These are phyloP conservation scores for Cyanoderma ruficeps DNA, from an alignment of 2,113 vertebrate genomes.

Conservation along the genomic window DNA sequence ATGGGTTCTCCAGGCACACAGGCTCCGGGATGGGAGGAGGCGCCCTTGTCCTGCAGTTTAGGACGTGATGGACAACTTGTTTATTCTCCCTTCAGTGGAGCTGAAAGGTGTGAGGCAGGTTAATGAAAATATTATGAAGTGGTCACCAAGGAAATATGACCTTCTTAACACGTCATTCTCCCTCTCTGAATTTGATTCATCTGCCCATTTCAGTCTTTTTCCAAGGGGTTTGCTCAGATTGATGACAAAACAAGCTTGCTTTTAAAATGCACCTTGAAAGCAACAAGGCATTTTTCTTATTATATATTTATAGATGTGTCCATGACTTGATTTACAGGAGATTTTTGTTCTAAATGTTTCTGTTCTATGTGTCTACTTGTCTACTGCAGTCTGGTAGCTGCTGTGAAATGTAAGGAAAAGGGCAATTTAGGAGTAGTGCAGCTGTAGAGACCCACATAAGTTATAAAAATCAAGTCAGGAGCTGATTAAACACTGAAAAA, in stretches of 20 bases:
- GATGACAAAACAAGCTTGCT: neutral
- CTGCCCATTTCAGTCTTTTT: neutral
- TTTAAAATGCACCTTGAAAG: neutral
- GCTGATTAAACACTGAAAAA: neutral
- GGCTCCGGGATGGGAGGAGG: neutral
- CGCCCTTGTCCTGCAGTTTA: neutral
- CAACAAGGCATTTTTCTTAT: neutral
- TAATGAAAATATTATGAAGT: neutral
- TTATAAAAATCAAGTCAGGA: neutral
- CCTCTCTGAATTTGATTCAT: neutral
- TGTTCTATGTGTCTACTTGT: neutral
- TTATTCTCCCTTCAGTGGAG: neutral
- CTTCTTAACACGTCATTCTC: neutral
- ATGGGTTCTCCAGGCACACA: rapidly evolving
- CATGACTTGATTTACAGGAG: neutral
- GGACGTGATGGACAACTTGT: neutral
- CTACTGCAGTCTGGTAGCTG: neutral
- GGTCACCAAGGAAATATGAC: neutral
- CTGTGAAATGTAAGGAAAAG: neutral
- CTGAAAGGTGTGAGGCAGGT: neutral
- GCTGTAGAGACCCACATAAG: neutral
- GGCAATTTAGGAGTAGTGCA: neutral
- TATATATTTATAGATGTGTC: neutral
- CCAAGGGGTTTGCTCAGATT: neutral
- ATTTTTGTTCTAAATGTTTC: neutral